Evolutionary conservation across 1,140 invertebrate genomes (phyloP).

Genomic region (Teleogryllus occipitalis): DNA sequence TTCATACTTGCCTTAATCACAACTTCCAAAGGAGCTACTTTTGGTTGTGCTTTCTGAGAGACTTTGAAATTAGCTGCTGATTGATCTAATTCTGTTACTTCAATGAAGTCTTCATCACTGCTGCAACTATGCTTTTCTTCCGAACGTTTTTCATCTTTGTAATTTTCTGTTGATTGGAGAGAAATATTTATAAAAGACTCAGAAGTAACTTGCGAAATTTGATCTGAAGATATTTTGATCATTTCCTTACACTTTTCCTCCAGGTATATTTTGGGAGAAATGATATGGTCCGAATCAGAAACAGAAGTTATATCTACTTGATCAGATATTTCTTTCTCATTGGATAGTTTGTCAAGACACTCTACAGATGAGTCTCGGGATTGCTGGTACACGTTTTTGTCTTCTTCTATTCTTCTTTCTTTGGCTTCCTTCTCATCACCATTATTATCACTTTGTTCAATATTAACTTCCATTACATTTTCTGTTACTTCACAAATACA

Average conservation of each 20-base stretch:
- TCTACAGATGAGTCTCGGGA: background rate
- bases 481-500: background rate
- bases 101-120: conserved; percentile 45
- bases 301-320: background rate
- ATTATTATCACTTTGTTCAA: background rate
- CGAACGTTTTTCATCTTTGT: no score
- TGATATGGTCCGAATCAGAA: no score
- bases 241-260: background rate
- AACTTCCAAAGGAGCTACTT: conserved; percentile 20
- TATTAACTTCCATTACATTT: background rate
- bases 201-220: background rate
- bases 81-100: conserved; percentile 36
- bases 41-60: conserved; percentile 22
- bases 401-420: background rate
- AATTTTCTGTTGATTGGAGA: background rate
- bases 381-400: no score
- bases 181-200: background rate
- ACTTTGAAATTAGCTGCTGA: background rate
- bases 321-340: background rate
- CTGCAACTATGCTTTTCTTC: background rate
- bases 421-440: background rate
- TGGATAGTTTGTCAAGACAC: background rate
- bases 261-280: background rate
- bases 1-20: conserved; percentile 24
- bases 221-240: background rate